Evolutionary conservation across 1,140 invertebrate genomes (phyloP).

Genomic region (Hyphantria cunea): DNA sequence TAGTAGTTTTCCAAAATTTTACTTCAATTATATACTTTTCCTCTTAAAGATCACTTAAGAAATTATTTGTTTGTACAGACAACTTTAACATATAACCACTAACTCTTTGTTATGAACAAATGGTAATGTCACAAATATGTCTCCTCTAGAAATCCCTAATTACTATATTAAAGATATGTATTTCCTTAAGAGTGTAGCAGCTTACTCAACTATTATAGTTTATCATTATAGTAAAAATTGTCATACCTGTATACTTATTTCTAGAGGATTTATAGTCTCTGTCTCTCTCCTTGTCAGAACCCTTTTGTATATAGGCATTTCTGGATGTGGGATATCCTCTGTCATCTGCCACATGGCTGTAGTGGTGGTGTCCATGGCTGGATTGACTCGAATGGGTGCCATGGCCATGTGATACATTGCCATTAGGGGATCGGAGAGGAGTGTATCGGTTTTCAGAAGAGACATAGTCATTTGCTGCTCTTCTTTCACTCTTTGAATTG

Average conservation of each 20-base stretch:
- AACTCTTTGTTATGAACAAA: too few species aligned
- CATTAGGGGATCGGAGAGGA: constrained; percentile 73
- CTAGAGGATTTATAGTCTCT: constrained; percentile 93
- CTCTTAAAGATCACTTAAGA: too few species aligned
- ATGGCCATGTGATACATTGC: constrained; percentile 81
- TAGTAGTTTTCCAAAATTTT: too few species aligned
- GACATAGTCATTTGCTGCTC: constrained; percentile 82
- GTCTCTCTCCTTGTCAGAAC: constrained; percentile 94
- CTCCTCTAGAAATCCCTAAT: too few species aligned
- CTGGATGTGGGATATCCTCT: constrained; percentile 83
- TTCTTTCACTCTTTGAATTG: constrained; percentile 67
- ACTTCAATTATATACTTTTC: too few species aligned
- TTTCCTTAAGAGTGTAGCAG: too few species aligned
- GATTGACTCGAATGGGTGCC: constrained; percentile 86
- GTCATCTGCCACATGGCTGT: constrained; percentile 87
- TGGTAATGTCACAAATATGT: too few species aligned
- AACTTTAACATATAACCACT: too few species aligned
- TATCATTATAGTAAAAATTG: too few species aligned
- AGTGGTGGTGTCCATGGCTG: constrained; percentile 84
- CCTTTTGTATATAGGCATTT: constrained; percentile 89
- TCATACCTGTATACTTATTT: constrained; percentile 85
- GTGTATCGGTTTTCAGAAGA: constrained; percentile 69
- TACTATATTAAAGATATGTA: too few species aligned
- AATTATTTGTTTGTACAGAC: too few species aligned
- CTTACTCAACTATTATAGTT: too few species aligned